Evolutionary conservation across 1,140 invertebrate species (phyloP).

Genomic region (Agrilus planipennis): DNA sequence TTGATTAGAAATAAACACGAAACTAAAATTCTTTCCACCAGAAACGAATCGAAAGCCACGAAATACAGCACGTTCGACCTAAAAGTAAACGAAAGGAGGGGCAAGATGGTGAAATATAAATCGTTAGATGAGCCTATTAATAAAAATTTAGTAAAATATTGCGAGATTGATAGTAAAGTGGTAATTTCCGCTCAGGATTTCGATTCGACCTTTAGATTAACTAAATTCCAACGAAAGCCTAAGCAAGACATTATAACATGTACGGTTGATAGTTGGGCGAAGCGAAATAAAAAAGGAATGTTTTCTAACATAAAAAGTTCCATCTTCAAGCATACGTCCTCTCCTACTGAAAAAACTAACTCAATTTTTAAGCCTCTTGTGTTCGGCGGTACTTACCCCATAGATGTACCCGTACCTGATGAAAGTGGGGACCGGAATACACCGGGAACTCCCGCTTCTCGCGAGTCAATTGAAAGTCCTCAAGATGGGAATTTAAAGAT

Average conservation of each 20-base stretch:
- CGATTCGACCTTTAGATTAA: constrained; percentile 20
- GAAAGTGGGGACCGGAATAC: no score
- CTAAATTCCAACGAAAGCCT: constrained; percentile 23
- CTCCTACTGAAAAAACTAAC: constrained; percentile 17
- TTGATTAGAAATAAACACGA: constrained; percentile 29
- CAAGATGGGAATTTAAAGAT: constrained; percentile 11
- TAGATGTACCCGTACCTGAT: constrained; percentile 46
- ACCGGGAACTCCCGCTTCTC: constrained; percentile 2
- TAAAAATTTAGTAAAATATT: constrained; percentile 16
- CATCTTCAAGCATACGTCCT: constrained; percentile 22
- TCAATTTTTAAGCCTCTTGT: constrained; percentile 49
- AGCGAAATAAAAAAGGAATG: constrained; percentile 23
- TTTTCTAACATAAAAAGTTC: constrained; percentile 30
- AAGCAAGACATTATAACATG: constrained; percentile 43
- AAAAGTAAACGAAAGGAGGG: constrained; percentile 18
- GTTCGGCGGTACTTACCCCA: constrained; percentile 71
- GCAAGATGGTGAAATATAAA: constrained; percentile 28
- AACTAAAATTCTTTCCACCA: constrained; percentile 23
- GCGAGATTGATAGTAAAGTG: constrained; percentile 23
- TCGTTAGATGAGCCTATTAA: constrained; percentile 24
- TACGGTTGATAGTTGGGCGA: constrained; percentile 48
- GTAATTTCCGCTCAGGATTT: constrained; percentile 29
- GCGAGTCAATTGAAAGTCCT: constrained; percentile 11
- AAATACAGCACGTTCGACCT: constrained; percentile 31
- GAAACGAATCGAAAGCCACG: constrained; percentile 23